phyloP scores from a whole-genome alignment of 2,888 invertebrate genomes.

The Hydraecia micacea region DNA sequence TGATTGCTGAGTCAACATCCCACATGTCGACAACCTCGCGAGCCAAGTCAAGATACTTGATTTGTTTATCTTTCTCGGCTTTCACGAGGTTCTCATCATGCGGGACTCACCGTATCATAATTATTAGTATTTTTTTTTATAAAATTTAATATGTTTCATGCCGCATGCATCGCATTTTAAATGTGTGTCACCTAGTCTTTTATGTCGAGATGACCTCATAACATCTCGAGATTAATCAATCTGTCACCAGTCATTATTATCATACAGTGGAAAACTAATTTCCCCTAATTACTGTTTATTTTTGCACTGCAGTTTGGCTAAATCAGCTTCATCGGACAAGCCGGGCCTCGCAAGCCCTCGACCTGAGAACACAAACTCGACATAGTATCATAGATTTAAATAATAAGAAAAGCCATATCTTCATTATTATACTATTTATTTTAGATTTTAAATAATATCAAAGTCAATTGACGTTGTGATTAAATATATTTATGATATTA shows the following conservation, averaged over 20 bases:
- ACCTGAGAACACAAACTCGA: constrained; percentile 19
- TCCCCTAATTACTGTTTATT: constrained; percentile 33
- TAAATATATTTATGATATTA: constrained; percentile 49
- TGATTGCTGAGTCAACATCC: no score
- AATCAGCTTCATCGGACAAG: constrained; percentile 16
- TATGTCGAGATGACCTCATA: no score
- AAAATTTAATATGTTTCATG: not conserved
- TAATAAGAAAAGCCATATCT: constrained; percentile 28
- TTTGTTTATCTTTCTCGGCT: no score
- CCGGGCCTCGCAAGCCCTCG: constrained; percentile 19
- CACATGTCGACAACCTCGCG: no score
- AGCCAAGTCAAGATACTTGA: no score
- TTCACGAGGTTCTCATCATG: no score
- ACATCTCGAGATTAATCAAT: not conserved
- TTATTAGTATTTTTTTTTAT: not conserved
- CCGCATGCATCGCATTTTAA: not conserved
- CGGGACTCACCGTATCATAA: no score
- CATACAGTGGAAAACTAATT: not conserved
- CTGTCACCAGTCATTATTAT: not conserved
- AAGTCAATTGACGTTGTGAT: constrained; percentile 33
- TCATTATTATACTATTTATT: not conserved
- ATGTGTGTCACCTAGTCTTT: not conserved
- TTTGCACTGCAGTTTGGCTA: constrained; percentile 48
- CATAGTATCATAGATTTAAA: constrained; percentile 42
- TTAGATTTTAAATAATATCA: not conserved